These are phyloP conservation scores for Arizona elegans DNA, from an alignment of 2,113 vertebrate species.

Conservation along the genomic window DNA sequence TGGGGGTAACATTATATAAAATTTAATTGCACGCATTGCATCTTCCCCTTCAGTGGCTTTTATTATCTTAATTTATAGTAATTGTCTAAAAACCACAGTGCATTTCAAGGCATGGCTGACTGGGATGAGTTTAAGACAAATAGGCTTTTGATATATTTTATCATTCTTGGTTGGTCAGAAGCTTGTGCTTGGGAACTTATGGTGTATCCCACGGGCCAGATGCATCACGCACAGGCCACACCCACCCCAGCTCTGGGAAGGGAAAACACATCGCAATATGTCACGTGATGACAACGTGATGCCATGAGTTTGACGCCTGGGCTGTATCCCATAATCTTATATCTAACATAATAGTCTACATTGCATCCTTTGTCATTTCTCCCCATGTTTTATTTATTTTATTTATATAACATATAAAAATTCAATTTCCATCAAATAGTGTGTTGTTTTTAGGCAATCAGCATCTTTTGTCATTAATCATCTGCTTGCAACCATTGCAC, in stretches of 20 bases:
- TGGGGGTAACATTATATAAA: conserved; percentile 33
- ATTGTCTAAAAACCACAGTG: not conserved
- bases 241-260: too few species aligned
- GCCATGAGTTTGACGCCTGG: too few species aligned
- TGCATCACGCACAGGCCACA: too few species aligned
- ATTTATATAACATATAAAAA: too few species aligned
- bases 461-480: not conserved
- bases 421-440: too few species aligned
- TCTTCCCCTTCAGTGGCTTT: conserved; percentile 34
- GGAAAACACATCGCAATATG: too few species aligned
- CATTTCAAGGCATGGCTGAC: not conserved
- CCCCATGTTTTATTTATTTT: too few species aligned
- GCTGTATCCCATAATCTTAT: not conserved
- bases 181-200: not conserved
- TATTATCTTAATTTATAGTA: not conserved
- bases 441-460: too few species aligned
- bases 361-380: not conserved
- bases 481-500: not conserved
- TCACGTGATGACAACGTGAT: too few species aligned
- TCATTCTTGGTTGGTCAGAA: not conserved
- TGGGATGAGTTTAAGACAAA: not conserved
- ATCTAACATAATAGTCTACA: not conserved
- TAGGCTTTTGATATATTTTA: not conserved
- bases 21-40: not conserved
- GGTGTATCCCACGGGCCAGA: too few species aligned